Conservation (phyloP, 1,140 invertebrate genomes). For the Camponotus floridanus region DNA sequence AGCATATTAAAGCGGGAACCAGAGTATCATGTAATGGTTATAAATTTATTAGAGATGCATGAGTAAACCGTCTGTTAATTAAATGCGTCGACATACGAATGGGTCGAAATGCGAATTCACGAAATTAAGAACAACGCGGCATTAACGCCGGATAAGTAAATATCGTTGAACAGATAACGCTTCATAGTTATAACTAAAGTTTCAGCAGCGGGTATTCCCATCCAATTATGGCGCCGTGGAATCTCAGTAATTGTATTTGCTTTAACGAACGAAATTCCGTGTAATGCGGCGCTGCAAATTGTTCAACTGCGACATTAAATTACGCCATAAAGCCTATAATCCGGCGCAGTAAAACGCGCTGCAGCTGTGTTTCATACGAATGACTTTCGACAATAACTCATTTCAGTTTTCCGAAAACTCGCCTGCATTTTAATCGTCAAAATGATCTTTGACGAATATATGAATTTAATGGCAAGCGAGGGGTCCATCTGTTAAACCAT, state of each 20-base stretch:
- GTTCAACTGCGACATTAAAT: conserved; percentile 66
- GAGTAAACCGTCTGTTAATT: conserved; percentile 45
- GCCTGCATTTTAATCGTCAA: conserved; percentile 54
- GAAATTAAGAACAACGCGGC: conserved; percentile 38
- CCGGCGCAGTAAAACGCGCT: conserved; percentile 60
- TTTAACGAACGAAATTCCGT: conserved; percentile 66
- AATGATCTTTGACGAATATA: conserved; percentile 20
- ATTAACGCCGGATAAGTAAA: conserved; percentile 58
- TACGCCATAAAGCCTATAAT: conserved; percentile 65
- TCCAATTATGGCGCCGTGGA: conserved; percentile 64
- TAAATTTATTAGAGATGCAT: background rate
- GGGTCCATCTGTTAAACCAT: conserved; percentile 10
- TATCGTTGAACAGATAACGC: conserved; percentile 52
- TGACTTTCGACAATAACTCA: conserved; percentile 57
- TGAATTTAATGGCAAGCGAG: conserved; percentile 20
- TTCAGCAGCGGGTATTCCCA: conserved; percentile 54
- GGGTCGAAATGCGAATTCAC: conserved; percentile 19
- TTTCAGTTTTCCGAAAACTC: conserved; percentile 46
- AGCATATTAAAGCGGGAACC: background rate
- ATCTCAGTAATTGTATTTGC: conserved; percentile 66
- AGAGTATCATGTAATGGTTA: too few relatives aligned
- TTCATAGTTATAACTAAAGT: conserved; percentile 63
- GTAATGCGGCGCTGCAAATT: conserved; percentile 66
- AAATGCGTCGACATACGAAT: conserved; percentile 27
- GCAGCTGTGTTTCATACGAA: conserved; percentile 59